Percentiles rank a stretch among this genome's conserved stretches.
Conservation (phyloP, 2,888 invertebrate species). For the Mythimna lalbum region DNA sequence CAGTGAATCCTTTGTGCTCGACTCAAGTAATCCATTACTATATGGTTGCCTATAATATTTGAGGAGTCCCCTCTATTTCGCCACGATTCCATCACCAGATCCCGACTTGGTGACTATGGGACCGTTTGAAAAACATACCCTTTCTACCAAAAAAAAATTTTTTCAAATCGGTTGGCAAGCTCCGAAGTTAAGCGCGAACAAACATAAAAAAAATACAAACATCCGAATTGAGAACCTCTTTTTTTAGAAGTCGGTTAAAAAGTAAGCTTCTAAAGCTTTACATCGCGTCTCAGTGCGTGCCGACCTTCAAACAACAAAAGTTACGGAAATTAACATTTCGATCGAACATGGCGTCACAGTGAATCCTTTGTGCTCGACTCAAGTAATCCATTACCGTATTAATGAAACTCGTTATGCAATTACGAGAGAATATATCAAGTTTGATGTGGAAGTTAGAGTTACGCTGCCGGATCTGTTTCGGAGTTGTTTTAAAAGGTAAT, state of each 20-base stretch:
- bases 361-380: conserved; percentile 61
- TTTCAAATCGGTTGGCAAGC: too few species aligned
- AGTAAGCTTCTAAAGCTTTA: neutral
- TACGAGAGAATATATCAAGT: conserved; percentile 48
- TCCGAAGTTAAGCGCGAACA: too few species aligned
- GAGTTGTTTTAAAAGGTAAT: conserved; percentile 45
- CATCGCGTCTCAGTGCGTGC: neutral
- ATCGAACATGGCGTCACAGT: conserved; percentile 62
- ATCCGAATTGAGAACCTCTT: too few species aligned
- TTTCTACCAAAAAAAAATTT: too few species aligned
- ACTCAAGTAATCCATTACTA: too few species aligned
- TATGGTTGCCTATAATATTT: too few species aligned
- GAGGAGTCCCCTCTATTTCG: too few species aligned
- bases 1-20: conserved; percentile 61
- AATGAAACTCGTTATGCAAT: conserved; percentile 67
- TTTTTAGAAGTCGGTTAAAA: too few species aligned
- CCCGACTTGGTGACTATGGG: too few species aligned
- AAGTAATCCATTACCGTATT: conserved; percentile 62
- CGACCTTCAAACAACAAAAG: conserved; percentile 59
- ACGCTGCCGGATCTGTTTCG: conserved; percentile 40
- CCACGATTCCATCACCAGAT: too few species aligned
- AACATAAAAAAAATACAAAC: too few species aligned
- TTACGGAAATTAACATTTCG: conserved; percentile 71
- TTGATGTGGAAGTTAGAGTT: conserved; percentile 53
- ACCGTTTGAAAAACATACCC: too few species aligned